Percentiles rank a stretch among this genome's conserved stretches.
Evolutionary conservation across 2,797 vertebrate species (phyloP).

Genomic region (Neosilurus mollespiculum): DNA sequence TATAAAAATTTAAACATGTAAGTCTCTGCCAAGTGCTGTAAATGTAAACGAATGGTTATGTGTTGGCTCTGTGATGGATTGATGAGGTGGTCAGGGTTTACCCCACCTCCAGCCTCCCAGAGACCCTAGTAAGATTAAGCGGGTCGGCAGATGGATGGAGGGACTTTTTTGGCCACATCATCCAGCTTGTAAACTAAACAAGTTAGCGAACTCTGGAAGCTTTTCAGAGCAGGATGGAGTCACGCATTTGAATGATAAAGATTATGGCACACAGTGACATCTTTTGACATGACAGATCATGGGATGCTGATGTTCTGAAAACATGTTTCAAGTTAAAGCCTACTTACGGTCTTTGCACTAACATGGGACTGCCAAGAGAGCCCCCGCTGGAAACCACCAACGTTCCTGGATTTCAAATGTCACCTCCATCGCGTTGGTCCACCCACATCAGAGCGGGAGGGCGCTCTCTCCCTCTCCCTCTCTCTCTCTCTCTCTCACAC

Average conservation of each 20-base stretch:
- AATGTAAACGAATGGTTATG: too few relatives aligned
- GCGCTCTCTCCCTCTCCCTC: not conserved
- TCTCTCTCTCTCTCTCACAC: not conserved
- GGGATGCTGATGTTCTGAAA: not conserved
- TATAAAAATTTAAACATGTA: too few relatives aligned
- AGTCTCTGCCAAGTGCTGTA: too few relatives aligned
- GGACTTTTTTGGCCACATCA: not conserved
- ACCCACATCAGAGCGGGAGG: not conserved
- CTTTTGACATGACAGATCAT: not conserved
- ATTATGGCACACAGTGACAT: not conserved
- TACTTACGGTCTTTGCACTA: not conserved
- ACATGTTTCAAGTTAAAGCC: not conserved
- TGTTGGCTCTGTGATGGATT: too few relatives aligned
- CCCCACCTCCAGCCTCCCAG: too few relatives aligned
- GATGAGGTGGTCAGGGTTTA: too few relatives aligned
- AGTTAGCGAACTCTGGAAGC: not conserved
- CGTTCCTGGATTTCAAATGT: not conserved
- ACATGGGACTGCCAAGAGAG: too few relatives aligned
- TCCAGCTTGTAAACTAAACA: not conserved
- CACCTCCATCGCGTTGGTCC: not conserved
- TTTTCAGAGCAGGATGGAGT: not conserved
- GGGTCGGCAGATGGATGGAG: too few relatives aligned
- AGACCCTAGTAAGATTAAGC: too few relatives aligned
- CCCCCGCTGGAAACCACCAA: not conserved
- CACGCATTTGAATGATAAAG: too few relatives aligned